These are phyloP conservation scores for Hirtodrosophila histrioides DNA, from an alignment of 2,888 invertebrate species.

Conservation along the genomic window DNA sequence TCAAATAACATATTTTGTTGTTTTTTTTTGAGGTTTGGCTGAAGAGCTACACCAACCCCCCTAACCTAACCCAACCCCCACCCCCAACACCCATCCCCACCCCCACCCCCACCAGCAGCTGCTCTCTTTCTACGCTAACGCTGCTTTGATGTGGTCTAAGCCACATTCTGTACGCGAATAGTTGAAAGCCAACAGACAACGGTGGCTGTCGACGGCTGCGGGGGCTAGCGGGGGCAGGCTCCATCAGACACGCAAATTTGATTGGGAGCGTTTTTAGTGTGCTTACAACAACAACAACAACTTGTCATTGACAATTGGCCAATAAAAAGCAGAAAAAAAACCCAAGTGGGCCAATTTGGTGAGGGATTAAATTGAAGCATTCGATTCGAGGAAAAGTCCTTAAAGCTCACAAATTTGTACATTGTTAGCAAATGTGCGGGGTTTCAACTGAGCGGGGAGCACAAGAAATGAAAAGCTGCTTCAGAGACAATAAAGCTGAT, in stretches of 20 bases:
- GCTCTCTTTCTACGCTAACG: constrained; percentile 18
- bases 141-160: constrained; percentile 66
- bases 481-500: too few relatives aligned
- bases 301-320: constrained; percentile 50
- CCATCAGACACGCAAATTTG: constrained; percentile 45
- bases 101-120: constrained; percentile 1
- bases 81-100: neutral
- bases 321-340: constrained; percentile 2
- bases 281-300: constrained; percentile 24
- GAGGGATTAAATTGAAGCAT: constrained; percentile 30
- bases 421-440: too few relatives aligned
- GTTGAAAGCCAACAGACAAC: constrained; percentile 46
- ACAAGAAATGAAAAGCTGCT: too few relatives aligned
- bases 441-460: too few relatives aligned
- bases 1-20: constrained; percentile 18
- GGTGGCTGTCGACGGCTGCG: neutral
- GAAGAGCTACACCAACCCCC: constrained; percentile 19
- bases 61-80: neutral
- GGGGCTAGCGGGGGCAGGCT: neutral
- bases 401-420: too few relatives aligned
- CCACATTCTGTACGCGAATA: constrained; percentile 49
- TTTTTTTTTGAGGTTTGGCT: constrained; percentile 31
- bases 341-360: constrained; percentile 32
- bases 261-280: constrained; percentile 45
- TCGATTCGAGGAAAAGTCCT: neutral